Evolutionary conservation across 2,888 invertebrate species (phyloP).

Genomic region (Acronicta psi): DNA sequence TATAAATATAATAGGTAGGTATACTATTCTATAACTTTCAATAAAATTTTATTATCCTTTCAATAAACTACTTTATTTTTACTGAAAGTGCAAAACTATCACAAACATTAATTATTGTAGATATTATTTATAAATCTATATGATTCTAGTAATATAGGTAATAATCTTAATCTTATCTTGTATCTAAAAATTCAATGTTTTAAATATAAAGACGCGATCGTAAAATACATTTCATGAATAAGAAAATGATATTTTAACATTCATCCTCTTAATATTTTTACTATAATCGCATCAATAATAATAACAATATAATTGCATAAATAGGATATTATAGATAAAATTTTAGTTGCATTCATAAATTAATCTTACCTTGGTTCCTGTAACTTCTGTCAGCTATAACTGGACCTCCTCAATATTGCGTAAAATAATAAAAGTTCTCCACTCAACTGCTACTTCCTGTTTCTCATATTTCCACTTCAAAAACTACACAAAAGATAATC

Average conservation of each 20-base stretch:
- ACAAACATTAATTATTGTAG: constrained; percentile 2
- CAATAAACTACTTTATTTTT: too few species aligned
- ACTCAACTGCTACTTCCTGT: constrained; percentile 65
- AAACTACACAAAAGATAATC: constrained; percentile 67
- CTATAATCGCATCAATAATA: constrained; percentile 9
- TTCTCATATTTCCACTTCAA: constrained; percentile 64
- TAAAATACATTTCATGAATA: constrained; percentile 32
- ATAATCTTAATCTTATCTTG: too few species aligned
- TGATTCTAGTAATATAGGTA: too few species aligned
- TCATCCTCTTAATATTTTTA: constrained; percentile 14
- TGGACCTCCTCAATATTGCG: constrained; percentile 62
- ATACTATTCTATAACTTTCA: too few species aligned
- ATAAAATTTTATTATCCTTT: too few species aligned
- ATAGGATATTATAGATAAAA: neutral
- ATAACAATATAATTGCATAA: constrained; percentile 13
- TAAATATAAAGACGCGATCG: constrained; percentile 26
- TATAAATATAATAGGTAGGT: too few species aligned
- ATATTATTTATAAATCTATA: constrained; percentile 32
- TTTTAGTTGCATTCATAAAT: constrained; percentile 32
- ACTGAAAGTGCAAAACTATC: too few species aligned
- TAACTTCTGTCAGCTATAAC: constrained; percentile 49
- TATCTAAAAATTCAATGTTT: constrained; percentile 32
- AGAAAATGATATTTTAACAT: constrained; percentile 12
- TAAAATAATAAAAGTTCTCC: constrained; percentile 64
- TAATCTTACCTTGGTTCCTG: constrained; percentile 63